Conservation (phyloP, 2,797 vertebrate species). For the Agapornis canus region DNA sequence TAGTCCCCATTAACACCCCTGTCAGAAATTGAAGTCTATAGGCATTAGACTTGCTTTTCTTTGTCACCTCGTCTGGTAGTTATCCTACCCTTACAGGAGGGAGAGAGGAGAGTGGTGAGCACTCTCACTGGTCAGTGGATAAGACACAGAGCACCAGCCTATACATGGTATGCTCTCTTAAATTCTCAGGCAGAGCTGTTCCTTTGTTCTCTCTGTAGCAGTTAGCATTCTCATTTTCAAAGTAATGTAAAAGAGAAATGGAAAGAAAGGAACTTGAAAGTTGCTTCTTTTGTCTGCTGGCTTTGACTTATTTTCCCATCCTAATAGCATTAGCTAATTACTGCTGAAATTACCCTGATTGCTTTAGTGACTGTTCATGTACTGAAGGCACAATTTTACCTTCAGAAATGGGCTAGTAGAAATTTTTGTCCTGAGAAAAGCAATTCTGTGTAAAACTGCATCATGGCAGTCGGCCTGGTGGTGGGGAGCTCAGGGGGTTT, state of each 20-base stretch:
- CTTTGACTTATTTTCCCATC: not conserved
- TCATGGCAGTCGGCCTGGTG: not conserved
- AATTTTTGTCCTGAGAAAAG: conserved; percentile 29
- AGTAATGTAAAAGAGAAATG: not conserved
- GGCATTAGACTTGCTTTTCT: conserved; percentile 24
- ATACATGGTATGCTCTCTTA: not conserved
- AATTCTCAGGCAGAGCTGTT: not conserved
- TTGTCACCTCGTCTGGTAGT: not conserved
- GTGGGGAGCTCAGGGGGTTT: not conserved
- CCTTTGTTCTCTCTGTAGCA: not conserved
- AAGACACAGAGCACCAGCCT: not conserved
- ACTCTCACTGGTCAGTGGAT: not conserved
- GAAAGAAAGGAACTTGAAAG: not conserved
- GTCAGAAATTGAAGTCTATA: not conserved
- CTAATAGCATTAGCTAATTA: not conserved
- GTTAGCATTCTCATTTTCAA: not conserved
- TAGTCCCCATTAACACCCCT: not conserved
- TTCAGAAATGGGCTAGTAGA: not conserved
- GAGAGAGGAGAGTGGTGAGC: not conserved
- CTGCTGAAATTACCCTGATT: not conserved
- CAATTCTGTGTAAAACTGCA: not conserved
- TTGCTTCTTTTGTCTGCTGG: not conserved
- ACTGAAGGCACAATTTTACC: not conserved
- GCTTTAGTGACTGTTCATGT: not conserved
- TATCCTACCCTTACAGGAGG: not conserved